Evolutionary conservation across 2,113 vertebrate genomes (phyloP).

Genomic region (Ophthalmolycus amberensis): DNA sequence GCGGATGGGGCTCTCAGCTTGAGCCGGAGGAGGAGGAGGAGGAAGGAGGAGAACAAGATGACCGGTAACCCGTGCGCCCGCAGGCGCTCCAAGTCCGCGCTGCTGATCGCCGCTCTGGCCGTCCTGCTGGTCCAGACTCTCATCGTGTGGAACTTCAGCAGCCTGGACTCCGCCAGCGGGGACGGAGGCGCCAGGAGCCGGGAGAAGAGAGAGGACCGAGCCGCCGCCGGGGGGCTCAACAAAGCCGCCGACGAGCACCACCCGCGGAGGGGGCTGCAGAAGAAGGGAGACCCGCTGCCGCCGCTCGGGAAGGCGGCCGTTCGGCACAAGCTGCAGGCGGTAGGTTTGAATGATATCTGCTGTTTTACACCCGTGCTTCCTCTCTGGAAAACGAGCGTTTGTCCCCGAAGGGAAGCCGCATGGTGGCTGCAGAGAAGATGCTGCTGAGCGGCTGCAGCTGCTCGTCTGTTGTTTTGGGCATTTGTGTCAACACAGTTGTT

Average conservation of each 20-base stretch:
- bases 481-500: slow-evolving; percentile 11
- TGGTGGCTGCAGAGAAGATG: slow-evolving; percentile 36
- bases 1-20: slow-evolving; percentile 65
- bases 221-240: slow-evolving; percentile 72
- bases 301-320: slow-evolving; percentile 77
- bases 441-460: slow-evolving; percentile 44
- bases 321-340: slow-evolving; percentile 80
- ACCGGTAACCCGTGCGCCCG: slow-evolving; percentile 88
- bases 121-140: slow-evolving; percentile 95
- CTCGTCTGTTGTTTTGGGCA: slow-evolving; percentile 50
- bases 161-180: slow-evolving; percentile 88
- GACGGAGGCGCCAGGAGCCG: slow-evolving; percentile 79
- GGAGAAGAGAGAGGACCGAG: slow-evolving; percentile 81
- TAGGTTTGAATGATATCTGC: slow-evolving; percentile 51
- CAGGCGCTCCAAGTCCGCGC: slow-evolving; percentile 89
- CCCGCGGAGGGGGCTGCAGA: slow-evolving; percentile 71
- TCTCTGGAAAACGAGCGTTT: too few relatives aligned
- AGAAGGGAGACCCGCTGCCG: slow-evolving; percentile 75
- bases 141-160: slow-evolving; percentile 97
- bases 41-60: slow-evolving; percentile 78
- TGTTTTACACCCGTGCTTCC: slow-evolving; percentile 26
- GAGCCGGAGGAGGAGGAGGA: slow-evolving; percentile 58
- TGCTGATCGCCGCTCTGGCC: slow-evolving; percentile 89
- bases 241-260: slow-evolving; percentile 77
- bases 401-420: slow-evolving; percentile 14